Evolutionary conservation across 2,888 invertebrate species (phyloP).

Genomic region (Patella ulyssiponensis): DNA sequence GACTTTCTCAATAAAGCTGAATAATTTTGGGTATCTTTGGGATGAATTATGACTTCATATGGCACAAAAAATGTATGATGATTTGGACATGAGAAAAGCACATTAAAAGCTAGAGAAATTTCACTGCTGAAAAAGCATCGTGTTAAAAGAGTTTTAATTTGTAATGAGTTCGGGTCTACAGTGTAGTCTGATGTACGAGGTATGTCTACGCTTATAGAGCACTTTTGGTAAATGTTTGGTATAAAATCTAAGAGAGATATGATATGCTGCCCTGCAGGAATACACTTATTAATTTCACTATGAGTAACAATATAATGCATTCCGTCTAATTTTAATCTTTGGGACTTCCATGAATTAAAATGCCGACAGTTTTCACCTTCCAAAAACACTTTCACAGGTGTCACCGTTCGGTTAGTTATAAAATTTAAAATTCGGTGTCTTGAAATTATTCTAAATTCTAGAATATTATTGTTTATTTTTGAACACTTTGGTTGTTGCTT

Average conservation of each 20-base stretch:
- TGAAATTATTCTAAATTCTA: constrained; percentile 45
- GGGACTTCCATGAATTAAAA: constrained; percentile 15
- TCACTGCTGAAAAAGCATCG: constrained; percentile 25
- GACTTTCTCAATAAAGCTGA: neutral
- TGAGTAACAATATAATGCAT: constrained; percentile 13
- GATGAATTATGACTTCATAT: constrained; percentile 16
- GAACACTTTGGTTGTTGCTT: constrained; percentile 40
- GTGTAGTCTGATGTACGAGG: constrained; percentile 23
- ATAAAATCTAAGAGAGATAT: constrained; percentile 25
- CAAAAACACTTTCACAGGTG: constrained; percentile 48
- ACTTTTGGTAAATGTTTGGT: constrained; percentile 29
- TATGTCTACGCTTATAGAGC: constrained; percentile 27
- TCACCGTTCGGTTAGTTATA: constrained; percentile 42
- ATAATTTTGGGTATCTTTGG: neutral
- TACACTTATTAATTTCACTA: constrained; percentile 18
- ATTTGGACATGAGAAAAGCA: constrained; percentile 25
- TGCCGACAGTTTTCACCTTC: constrained; percentile 46
- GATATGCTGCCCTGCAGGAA: constrained; percentile 26
- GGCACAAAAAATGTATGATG: constrained; percentile 14
- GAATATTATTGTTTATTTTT: constrained; percentile 37
- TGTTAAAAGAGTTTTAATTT: constrained; percentile 22
- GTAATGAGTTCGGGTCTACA: constrained; percentile 14
- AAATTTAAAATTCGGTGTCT: constrained; percentile 33
- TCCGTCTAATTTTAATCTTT: constrained; percentile 12
- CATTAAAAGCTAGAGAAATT: constrained; percentile 19